Percentiles rank a stretch among this genome's conserved stretches.
Conservation (phyloP, 2,797 vertebrate genomes). For the Mus spretus region DNA sequence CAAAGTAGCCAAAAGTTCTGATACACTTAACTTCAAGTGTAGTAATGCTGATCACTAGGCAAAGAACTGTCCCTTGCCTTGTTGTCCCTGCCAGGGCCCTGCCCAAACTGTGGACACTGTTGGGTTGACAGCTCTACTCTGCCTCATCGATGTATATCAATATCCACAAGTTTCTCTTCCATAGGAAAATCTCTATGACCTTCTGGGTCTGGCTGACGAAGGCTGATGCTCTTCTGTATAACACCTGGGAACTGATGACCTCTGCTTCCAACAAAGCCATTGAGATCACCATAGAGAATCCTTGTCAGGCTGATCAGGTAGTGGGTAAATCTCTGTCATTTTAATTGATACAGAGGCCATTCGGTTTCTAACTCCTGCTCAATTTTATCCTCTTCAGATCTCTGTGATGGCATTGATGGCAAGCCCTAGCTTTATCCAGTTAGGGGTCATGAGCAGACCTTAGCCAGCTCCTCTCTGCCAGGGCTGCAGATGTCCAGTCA, state of each 20-base stretch:
- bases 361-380: background rate
- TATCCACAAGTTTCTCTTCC: background rate
- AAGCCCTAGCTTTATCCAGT: background rate
- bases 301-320: background rate
- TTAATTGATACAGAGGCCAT: background rate
- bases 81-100: background rate
- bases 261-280: background rate
- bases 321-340: background rate
- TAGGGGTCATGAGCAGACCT: background rate
- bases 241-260: background rate
- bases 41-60: background rate
- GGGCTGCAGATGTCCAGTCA: background rate
- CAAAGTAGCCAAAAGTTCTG: too few species aligned
- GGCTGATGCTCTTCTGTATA: background rate
- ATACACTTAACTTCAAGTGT: background rate
- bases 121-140: background rate
- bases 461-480: background rate
- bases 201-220: background rate
- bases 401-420: background rate
- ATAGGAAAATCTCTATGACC: background rate
- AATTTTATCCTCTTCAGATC: background rate
- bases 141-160: background rate
- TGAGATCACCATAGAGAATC: background rate
- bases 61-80: background rate
- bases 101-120: background rate